A percentile compares a stretch with the other conserved stretches of the same genome.
These are phyloP conservation scores for Trachelus tabidus DNA, from an alignment of 2,888 invertebrate species.

Conservation along the genomic window DNA sequence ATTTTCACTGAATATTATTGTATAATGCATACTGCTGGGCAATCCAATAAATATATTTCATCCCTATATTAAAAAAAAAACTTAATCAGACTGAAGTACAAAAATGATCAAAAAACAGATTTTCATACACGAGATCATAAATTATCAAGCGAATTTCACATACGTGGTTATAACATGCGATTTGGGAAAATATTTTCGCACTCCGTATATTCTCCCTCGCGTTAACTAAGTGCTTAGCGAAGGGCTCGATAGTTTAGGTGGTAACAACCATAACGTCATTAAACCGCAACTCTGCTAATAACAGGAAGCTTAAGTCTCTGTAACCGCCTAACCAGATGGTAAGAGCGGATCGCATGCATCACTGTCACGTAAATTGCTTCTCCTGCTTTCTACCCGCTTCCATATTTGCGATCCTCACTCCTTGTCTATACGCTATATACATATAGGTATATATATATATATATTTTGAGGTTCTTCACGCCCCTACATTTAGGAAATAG, in stretches of 20 bases:
- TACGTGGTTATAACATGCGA: neutral
- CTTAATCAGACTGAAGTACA: neutral
- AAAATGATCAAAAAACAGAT: neutral
- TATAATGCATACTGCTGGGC: neutral
- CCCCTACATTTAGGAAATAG: slow-evolving; percentile 22
- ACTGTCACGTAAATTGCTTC: slow-evolving; percentile 42
- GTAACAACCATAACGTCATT: slow-evolving; percentile 37
- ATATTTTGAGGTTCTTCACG: neutral
- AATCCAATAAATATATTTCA: neutral
- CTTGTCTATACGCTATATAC: neutral
- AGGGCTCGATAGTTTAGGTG: slow-evolving; percentile 7
- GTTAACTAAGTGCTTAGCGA: slow-evolving; percentile 15
- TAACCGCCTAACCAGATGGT: slow-evolving; percentile 36
- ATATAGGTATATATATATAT: neutral
- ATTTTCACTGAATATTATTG: neutral
- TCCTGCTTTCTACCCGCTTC: slow-evolving; percentile 8
- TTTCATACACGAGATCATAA: neutral
- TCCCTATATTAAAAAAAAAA: neutral
- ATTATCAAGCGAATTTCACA: neutral
- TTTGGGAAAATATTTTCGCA: neutral
- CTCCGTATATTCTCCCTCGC: neutral
- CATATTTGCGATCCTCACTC: neutral
- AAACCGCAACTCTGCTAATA: slow-evolving; percentile 44
- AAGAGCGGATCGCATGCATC: slow-evolving; percentile 41
- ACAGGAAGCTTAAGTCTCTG: slow-evolving; percentile 27